Base-by-base conservation (phyloP, 2,797 vertebrate species). In the Hapalemur alaotrensis region DNA sequence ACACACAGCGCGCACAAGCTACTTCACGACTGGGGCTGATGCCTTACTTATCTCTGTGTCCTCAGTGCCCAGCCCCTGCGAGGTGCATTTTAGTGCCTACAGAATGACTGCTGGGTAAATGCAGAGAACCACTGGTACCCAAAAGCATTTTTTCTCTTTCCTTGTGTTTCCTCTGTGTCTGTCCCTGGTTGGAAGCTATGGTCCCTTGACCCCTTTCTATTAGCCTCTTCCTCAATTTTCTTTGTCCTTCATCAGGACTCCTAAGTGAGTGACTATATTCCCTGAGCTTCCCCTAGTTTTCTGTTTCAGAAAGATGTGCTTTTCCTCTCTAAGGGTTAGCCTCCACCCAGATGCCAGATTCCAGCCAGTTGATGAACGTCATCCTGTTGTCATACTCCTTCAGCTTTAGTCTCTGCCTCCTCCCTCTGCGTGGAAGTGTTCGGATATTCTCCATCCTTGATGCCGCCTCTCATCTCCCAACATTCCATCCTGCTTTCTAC, bases 401-500 rank as follows among this genome's bases (percentile, higher is more conserved):
- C 61, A 43, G 4, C 83, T 50, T n/a, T 20, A 38, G 32, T 52
- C 46, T 61, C 38, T 80, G 30, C 35, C 61, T 78, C 59, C 9
- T 57, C n/a, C 25, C 28, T 84, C 50, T 65, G 1, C 22, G 61
- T 48, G 0, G 25, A 41, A 73, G 30, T 78, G 22, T 38, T 52
- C 3, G 83, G 30, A n/a, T 35, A 0, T 4, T 48, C 22, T 78
- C 15, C 30, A 22, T 35, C 46, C 46, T 79, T 78, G 61, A 11
- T 57, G 80, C 92, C 83, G 46, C 52, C 32, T 57, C 38, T 79
- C 63, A n/a, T 72, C 54, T 87, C 43, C 30, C 67, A 23, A 2
- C 52, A 14, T 79, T 48, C 48, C 38, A 14, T 84, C 41, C 52
- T 93, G 85, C 65, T 85, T 96, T 73, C 41, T 41, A 10, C 6